phyloP scores from a whole-genome alignment of 1,140 invertebrate genomes.

The Manduca sexta region DNA sequence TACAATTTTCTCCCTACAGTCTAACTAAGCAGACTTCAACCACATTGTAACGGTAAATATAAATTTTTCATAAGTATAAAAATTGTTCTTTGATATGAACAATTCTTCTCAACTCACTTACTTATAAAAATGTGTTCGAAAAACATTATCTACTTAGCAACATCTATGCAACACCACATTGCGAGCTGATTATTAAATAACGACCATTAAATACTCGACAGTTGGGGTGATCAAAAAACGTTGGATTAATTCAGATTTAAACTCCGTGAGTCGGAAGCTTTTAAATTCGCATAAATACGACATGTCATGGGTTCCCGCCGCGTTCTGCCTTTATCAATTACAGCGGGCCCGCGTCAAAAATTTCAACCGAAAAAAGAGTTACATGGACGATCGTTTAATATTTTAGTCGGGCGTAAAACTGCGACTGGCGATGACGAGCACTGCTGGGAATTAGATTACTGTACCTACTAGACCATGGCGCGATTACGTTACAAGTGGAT shows the following conservation, averaged over 20 bases:
- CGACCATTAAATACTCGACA: constrained; percentile 28
- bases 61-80: too few relatives aligned
- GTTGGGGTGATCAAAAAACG: constrained; percentile 33
- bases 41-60: too few relatives aligned
- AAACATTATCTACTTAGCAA: too few relatives aligned
- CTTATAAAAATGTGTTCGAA: too few relatives aligned
- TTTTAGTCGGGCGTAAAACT: constrained; percentile 27
- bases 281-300: constrained; percentile 64
- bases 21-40: too few relatives aligned
- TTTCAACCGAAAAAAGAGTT: constrained; percentile 31
- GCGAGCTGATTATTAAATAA: constrained; percentile 21
- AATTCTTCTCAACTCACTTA: too few relatives aligned
- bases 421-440: neutral
- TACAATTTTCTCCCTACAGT: too few relatives aligned
- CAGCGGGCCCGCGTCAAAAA: constrained; percentile 47
- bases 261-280: constrained; percentile 53
- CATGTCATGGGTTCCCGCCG: constrained; percentile 46
- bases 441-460: too few relatives aligned
- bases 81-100: too few relatives aligned
- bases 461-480: too few relatives aligned
- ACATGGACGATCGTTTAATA: constrained; percentile 41
- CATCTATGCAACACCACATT: neutral
- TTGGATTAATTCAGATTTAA: constrained; percentile 57
- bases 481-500: too few relatives aligned
- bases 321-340: constrained; percentile 64